These are phyloP conservation scores for Silvanus unidentatus DNA, from an alignment of 2,888 invertebrate genomes.

Conservation along the genomic window DNA sequence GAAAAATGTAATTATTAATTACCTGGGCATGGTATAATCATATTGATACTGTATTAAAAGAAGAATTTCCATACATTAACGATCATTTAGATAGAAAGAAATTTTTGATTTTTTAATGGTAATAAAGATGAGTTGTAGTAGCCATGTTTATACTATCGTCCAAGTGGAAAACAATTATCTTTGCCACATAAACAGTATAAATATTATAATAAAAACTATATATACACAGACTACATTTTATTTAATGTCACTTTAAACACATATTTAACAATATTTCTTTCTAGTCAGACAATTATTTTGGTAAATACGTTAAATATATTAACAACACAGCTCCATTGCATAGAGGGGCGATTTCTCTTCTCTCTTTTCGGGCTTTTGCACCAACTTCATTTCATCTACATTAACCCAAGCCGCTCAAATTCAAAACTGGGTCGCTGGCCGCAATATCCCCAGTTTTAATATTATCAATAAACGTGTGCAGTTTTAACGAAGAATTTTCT, in stretches of 20 bases:
- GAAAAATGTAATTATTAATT: conserved; percentile 19
- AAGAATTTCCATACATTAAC: conserved; percentile 14
- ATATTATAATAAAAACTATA: not conserved
- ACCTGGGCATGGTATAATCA: conserved; percentile 44
- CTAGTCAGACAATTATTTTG: not conserved
- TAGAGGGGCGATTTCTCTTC: conserved; percentile 9
- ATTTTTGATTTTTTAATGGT: conserved; percentile 3
- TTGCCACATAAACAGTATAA: conserved; percentile 23
- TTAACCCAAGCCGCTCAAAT: conserved; percentile 15
- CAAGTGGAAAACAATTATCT: conserved; percentile 31
- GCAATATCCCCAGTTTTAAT: too few relatives aligned
- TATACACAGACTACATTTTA: conserved; percentile 3
- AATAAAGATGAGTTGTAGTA: conserved; percentile 34
- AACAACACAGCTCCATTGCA: conserved; percentile 11
- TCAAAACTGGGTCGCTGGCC: conserved; percentile 1
- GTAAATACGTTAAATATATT: conserved; percentile 8
- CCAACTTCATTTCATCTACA: conserved; percentile 22
- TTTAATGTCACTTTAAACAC: too few relatives aligned
- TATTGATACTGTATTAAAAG: conserved; percentile 25
- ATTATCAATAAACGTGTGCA: too few relatives aligned
- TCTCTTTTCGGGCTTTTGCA: conserved; percentile 2
- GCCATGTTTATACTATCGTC: conserved; percentile 43
- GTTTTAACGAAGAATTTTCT: too few relatives aligned
- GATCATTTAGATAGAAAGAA: conserved; percentile 6
- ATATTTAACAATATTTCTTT: too few relatives aligned